phyloP scores from a whole-genome alignment of 2,797 vertebrate species.

The Huso huso region DNA sequence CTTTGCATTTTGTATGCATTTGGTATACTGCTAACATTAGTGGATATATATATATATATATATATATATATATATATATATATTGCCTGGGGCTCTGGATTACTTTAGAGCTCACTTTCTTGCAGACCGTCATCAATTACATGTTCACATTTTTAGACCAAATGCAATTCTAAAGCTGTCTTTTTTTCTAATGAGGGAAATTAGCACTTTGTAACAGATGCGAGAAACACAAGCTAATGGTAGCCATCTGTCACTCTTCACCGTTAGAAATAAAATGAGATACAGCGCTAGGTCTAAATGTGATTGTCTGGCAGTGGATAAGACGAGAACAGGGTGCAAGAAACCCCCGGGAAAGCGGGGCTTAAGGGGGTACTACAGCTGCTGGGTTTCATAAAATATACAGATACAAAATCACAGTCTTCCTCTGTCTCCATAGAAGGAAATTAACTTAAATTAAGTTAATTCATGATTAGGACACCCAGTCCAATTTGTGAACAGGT shows the following conservation, averaged over 20 bases:
- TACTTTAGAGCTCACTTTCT: conserved; percentile 21
- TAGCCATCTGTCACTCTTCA: conserved; percentile 30
- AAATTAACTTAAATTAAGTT: no score
- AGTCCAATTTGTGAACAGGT: no score
- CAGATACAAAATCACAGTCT: no score
- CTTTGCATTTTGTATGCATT: no score
- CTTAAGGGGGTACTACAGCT: conserved; percentile 28
- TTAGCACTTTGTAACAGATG: conserved; percentile 32
- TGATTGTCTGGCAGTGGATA: conserved; percentile 25
- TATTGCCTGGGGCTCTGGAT: conserved; percentile 25
- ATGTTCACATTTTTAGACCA: conserved; percentile 15
- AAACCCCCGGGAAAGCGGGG: no score
- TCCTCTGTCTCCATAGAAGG: no score
- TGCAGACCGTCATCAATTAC: conserved; percentile 18
- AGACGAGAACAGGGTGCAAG: conserved; percentile 15
- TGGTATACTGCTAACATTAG: no score
- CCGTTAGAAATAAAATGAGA: conserved; percentile 18
- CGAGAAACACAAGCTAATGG: conserved; percentile 24
- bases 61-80: no score
- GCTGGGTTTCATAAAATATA: conserved; percentile 15
- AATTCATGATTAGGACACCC: no score
- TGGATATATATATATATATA: no score
- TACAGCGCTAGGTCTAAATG: conserved; percentile 22
- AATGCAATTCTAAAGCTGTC: conserved; percentile 25
- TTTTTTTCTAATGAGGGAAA: conserved; percentile 34